Conservation (phyloP, 2,888 invertebrate genomes). For the Tanypteryx hageni region DNA sequence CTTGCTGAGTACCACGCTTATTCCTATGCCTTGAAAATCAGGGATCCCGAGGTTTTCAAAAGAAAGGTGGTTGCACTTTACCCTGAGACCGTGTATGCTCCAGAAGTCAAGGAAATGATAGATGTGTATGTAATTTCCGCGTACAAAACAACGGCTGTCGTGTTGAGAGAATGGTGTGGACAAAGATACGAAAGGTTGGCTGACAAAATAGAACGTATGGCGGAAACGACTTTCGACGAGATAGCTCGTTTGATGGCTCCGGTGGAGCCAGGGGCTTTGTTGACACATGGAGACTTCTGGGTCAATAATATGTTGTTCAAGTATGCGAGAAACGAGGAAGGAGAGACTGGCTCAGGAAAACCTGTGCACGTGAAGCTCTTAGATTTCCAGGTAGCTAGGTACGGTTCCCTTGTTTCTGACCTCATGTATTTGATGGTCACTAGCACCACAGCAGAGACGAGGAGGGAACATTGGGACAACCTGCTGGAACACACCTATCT, state of each 20-base stretch:
- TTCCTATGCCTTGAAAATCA: constrained; percentile 36
- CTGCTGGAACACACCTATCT: neutral
- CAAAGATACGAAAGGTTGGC: neutral
- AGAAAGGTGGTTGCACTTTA: constrained; percentile 12
- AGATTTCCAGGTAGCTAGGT: neutral
- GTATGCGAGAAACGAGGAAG: too few species aligned
- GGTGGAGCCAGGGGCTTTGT: too few species aligned
- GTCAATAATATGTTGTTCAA: too few species aligned
- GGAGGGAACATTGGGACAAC: neutral
- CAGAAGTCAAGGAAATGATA: neutral
- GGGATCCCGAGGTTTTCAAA: neutral
- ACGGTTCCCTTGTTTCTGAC: neutral
- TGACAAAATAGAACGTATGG: neutral
- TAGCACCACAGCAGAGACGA: neutral
- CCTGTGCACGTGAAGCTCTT: too few species aligned
- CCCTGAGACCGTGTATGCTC: constrained; percentile 33
- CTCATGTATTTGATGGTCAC: neutral
- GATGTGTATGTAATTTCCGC: neutral
- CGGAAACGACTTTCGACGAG: neutral
- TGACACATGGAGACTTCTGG: too few species aligned
- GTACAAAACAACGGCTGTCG: neutral
- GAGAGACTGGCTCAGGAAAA: too few species aligned
- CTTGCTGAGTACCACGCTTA: constrained; percentile 46
- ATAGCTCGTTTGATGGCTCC: neutral
- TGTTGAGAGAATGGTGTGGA: neutral